These are phyloP conservation scores for Thunnus thynnus DNA, from an alignment of 2,113 vertebrate species.

Conservation along the genomic window DNA sequence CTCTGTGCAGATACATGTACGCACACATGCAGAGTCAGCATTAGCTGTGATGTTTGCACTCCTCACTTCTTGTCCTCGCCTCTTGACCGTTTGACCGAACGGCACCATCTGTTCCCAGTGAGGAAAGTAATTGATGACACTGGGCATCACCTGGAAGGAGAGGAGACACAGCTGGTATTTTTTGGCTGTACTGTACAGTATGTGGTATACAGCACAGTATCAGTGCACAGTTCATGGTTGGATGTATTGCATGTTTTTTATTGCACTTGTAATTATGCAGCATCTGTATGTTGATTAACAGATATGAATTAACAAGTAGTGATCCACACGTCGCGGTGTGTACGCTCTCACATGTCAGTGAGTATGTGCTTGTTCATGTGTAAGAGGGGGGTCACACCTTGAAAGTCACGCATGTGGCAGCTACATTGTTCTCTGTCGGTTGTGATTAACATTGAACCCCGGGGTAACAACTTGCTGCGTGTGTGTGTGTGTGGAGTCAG, in stretches of 20 bases:
- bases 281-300: slow-evolving; percentile 36
- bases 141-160: slow-evolving; percentile 10
- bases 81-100: background rate
- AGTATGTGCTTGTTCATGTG: slow-evolving; percentile 10
- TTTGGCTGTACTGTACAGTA: background rate
- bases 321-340: background rate
- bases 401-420: slow-evolving; percentile 44
- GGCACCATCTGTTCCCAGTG: slow-evolving; percentile 35
- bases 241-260: slow-evolving; percentile 28
- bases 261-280: slow-evolving; percentile 37
- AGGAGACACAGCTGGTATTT: background rate
- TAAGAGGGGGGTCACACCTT: slow-evolving; percentile 42
- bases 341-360: background rate
- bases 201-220: background rate
- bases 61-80: background rate
- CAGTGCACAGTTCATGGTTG: background rate
- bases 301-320: slow-evolving; percentile 28
- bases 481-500: slow-evolving; percentile 16
- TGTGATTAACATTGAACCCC: slow-evolving; percentile 52
- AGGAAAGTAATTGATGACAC: slow-evolving; percentile 30
- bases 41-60: slow-evolving; percentile 8
- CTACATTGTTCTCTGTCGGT: slow-evolving; percentile 52
- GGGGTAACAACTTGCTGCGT: slow-evolving; percentile 15
- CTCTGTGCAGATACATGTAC: background rate
- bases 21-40: background rate